Evolutionary conservation across 2,113 vertebrate species (phyloP), one percentile per base, ranked within the genome.

Genomic region (Planiliza haematocheilus): DNA sequence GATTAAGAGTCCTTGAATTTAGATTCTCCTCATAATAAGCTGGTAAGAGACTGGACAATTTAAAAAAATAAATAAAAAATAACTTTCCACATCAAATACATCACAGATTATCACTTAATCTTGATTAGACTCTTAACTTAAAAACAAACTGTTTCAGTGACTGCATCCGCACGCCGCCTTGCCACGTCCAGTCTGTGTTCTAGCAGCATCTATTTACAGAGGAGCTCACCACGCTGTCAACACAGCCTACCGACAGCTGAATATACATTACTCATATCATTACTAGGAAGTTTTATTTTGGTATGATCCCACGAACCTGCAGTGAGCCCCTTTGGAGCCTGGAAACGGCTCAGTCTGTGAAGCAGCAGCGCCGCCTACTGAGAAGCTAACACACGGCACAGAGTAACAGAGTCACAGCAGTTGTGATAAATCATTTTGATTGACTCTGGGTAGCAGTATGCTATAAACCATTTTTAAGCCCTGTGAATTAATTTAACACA

Each of bases 241-340:
- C 71, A 69, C 63, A 64, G 64, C 51, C 60, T 9, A 13, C 36
- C n/a, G 45, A 60, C 66, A 76, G 77, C 86, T 84, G 74, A 75
- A 52, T 12, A 72, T 53, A 78, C 76, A 81, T 65, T 65, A 60
- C 66, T 81, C 71, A 71, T 39, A 57, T 68, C 60, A 74, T 43
- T 56, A 53, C 64, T 75, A 60, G 13, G 8, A 74, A 18, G 72
- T 72, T 77, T 77, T 77, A 74, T 70, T 81, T 76, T 51, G 68
- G 37, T 70, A 48, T 79, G 64, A 53, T 64, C 20, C 53, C 37
- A 56, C 21, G 8, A 36, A 63, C 14, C 48, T 57, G 39, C 57
- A 61, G 39, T 2, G 51, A 60, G 38, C 14, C 10, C 20, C 16
- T 30, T 10, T 9, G 7, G 4, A 42, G 20, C 41, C 20, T 12